Base-by-base conservation (phyloP, 1,140 invertebrate genomes). In the Thaumetopoea pityocampa region DNA sequence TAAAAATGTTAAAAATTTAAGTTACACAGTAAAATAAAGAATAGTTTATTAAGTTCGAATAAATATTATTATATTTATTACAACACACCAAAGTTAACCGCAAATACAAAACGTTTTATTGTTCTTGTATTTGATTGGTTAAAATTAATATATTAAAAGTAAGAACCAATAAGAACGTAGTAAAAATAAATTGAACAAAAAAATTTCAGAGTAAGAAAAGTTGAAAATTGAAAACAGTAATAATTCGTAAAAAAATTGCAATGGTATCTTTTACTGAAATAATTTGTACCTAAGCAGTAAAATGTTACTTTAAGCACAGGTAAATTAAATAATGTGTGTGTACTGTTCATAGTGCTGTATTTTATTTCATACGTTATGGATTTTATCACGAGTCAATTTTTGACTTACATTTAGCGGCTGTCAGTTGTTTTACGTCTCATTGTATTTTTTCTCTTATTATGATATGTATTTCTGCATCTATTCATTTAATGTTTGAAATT, bases 371-470 rank as follows among this genome's bases (percentile, higher is more conserved):
- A 42, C 33, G 30, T 49, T 17, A 43, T 59, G 50, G 54, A 66
- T 58, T 70, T 76, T 55, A 63, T 48, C 36, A 51, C 44, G 51
- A 57, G 52, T 65, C 32, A 64, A 52, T 49, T 71, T 45, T 67
- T 61, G 52, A 65, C 53, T 66, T 65, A 53, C 61, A 65, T 66
- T 66, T 60, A 55, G 71, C 77, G 74, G 73, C 69, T 84, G 80
- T 84, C 80, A 84, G 58, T 73, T 83, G 74, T 81, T 84, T 81
- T 81, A 84, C 77, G 73, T 74, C 67, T 67, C 47, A 74, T 37
- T 65, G 38, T 51, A 60, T 64, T 67, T 60, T 62, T 52, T 48
- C n/a, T n/a, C n/a, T 24, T 36, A 42, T 48, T 41, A 38, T 51
- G 49, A 33, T 51, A n/a, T n/a, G 58, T 53, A 42, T 52, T 46